Evolutionary conservation across 2,888 invertebrate genomes (phyloP), one percentile per base, ranked within the genome.

Genomic region (Orthonevra nobilis): DNA sequence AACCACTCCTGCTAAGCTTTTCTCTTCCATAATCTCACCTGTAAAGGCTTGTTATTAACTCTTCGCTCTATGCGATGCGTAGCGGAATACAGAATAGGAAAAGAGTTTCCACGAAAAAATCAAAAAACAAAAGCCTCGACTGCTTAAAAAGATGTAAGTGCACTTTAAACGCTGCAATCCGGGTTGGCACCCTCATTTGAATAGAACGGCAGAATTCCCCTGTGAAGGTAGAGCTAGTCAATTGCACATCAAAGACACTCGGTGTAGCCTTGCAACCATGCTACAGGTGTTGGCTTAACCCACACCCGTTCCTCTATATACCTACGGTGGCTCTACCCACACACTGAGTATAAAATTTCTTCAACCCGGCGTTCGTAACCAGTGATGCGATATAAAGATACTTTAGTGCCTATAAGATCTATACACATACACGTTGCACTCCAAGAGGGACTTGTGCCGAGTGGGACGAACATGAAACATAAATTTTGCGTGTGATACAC

Each of bases 231-330:
- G 50, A 44, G 9, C 10, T 15, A 46, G 64, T 64, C 72, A 77
- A 70, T 72, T 77, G 72, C 46, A 36, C 64, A 58, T 77, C 50
- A 75, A 70, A 50, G 56, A 40, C 9, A n/a, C n/a, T n/a, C 15
- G 34, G 12, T 34, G 7, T 32, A 54, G 50, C 56, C 58, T 70
- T 64, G 42, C 30, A 54, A 30, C 6, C 12, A 28, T 46, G 60
- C 77, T 36, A 77, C 72, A 77, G 75, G 72, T 77, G 77, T 44
- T 73, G 66, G 32, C 30, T 50, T 58, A 36, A 40, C 40, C 58
- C 58, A 52, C 26, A 52, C 23, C 15, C 17, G 14, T 4, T 9
- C 12, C 14, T n/a, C n/a, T n/a, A n/a, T n/a, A n/a, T n/a, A n/a
- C n/a, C n/a, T n/a, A n/a, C n/a, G n/a, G n/a, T n/a, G n/a, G n/a